Evolutionary conservation across 2,113 vertebrate species (phyloP).

Genomic region (Tragelaphus strepsiceros): DNA sequence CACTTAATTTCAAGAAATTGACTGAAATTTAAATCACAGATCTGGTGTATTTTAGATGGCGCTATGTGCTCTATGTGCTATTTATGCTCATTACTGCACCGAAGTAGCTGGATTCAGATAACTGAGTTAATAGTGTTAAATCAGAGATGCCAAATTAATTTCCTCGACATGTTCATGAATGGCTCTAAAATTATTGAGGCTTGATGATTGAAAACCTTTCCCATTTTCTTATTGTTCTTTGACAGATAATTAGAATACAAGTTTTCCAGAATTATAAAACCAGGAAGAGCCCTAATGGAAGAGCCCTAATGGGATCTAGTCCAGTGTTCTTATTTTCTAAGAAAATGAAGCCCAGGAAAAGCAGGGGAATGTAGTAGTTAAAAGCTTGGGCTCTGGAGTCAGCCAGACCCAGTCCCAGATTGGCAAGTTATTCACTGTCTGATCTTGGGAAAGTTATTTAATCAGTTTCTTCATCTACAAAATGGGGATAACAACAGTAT

Average conservation of each 20-base stretch:
- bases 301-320: not conserved
- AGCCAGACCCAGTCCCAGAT: not conserved
- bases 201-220: slow-evolving; percentile 12
- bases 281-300: not conserved
- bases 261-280: not conserved
- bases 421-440: not conserved
- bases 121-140: slow-evolving; percentile 32
- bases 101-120: slow-evolving; percentile 39
- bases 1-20: slow-evolving; percentile 52
- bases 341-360: not conserved
- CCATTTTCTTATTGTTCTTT: not conserved
- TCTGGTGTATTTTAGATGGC: not conserved
- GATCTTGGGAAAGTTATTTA: not conserved
- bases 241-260: not conserved
- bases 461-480: not conserved
- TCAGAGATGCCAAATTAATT: slow-evolving; percentile 43
- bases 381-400: not conserved
- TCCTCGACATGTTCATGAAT: slow-evolving; percentile 41
- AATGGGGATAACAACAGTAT: not conserved
- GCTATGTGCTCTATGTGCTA: not conserved
- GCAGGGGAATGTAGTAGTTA: not conserved
- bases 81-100: slow-evolving; percentile 19
- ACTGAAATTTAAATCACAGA: slow-evolving; percentile 52
- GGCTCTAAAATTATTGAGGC: slow-evolving; percentile 39
- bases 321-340: not conserved